Percentiles rank a stretch among this genome's conserved stretches.
Conservation (phyloP, 2,888 invertebrate species). For the Antheraea yamamai region DNA sequence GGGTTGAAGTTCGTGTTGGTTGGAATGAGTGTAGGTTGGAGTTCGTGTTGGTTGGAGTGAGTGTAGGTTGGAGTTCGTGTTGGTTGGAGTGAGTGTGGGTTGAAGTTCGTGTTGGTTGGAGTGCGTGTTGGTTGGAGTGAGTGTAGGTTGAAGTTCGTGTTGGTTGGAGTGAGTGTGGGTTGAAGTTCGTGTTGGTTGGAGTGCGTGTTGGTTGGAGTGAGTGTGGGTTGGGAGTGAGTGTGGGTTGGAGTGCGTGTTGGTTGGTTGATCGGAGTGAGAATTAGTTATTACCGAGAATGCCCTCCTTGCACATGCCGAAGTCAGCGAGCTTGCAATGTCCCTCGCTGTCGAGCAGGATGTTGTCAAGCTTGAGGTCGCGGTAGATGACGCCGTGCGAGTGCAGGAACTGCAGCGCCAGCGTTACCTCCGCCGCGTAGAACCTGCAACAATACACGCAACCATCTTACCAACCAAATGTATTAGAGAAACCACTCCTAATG, state of each 20-base stretch:
- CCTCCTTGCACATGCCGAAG: conserved; percentile 99
- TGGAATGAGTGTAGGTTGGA: too few relatives aligned
- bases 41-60: too few relatives aligned
- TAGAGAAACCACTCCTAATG: too few relatives aligned
- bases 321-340: conserved; percentile 97
- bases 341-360: conserved; percentile 97
- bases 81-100: too few relatives aligned
- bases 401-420: conserved; percentile 97
- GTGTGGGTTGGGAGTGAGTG: background rate
- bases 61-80: too few relatives aligned
- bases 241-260: background rate
- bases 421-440: conserved; percentile 99
- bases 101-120: too few relatives aligned
- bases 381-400: conserved; percentile 98
- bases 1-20: too few relatives aligned
- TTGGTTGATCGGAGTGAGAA: conserved; percentile 23
- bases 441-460: conserved; percentile 42
- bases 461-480: background rate
- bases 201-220: too few relatives aligned
- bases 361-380: conserved; percentile 99
- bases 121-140: too few relatives aligned
- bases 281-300: conserved; percentile 82
- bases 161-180: too few relatives aligned
- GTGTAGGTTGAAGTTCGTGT: too few relatives aligned
- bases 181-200: too few relatives aligned